These are phyloP conservation scores for Ataeniobius toweri DNA, from an alignment of 2,797 vertebrate genomes.

Conservation along the genomic window DNA sequence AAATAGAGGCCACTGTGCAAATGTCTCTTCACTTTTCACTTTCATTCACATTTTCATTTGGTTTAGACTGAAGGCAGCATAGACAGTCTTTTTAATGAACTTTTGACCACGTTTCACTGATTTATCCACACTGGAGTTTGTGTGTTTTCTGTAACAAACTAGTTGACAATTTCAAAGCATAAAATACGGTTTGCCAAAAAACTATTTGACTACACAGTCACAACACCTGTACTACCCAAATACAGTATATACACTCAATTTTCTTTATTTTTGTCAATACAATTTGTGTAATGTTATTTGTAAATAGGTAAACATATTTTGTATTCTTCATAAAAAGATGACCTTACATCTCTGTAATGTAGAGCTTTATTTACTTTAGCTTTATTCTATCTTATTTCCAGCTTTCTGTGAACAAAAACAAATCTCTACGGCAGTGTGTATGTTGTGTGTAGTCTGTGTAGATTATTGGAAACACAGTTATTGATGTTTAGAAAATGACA, in stretches of 20 bases:
- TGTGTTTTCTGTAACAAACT: background rate
- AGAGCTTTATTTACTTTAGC: background rate
- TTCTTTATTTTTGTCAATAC: background rate
- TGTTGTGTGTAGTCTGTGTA: background rate
- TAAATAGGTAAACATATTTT: background rate
- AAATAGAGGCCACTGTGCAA: no score
- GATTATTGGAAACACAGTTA: conserved; percentile 42
- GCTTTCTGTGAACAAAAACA: background rate
- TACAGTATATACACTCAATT: background rate
- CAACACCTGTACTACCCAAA: background rate
- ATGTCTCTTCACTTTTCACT: no score
- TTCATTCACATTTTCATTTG: no score
- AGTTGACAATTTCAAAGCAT: background rate
- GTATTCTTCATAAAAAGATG: no score
- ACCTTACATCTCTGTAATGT: no score
- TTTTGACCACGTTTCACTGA: no score
- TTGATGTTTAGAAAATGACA: conserved; percentile 12
- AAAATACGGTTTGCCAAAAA: background rate
- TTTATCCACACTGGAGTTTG: background rate
- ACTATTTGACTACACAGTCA: background rate
- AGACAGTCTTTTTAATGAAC: no score
- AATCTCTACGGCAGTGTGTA: background rate
- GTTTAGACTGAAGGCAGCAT: no score
- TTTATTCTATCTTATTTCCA: background rate
- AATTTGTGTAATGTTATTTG: background rate